Evolutionary conservation across 2,113 vertebrate genomes (phyloP).

Genomic region (Geococcyx californianus): DNA sequence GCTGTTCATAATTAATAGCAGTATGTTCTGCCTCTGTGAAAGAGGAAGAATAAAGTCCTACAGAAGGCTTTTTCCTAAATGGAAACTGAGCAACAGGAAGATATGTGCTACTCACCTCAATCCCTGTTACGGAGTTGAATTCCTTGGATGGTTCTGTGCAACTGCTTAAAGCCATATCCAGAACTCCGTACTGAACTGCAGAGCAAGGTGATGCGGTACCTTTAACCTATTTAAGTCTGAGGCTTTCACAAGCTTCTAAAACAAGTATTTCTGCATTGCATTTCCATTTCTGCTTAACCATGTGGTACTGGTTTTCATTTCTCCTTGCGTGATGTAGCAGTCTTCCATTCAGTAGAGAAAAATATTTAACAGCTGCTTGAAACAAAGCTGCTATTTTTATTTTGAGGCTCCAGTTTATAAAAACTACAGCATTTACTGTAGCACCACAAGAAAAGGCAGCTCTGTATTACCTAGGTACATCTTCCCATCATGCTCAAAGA

Average conservation of each 20-base stretch:
- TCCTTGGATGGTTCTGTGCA: not conserved
- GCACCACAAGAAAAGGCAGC: conserved; percentile 68
- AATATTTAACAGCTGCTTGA: not conserved
- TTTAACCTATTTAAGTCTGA: not conserved
- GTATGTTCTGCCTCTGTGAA: not conserved
- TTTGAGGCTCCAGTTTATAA: not conserved
- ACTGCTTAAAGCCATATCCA: not conserved
- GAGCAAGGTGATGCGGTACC: not conserved
- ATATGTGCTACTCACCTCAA: not conserved
- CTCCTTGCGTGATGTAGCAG: not conserved
- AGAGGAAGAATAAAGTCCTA: not conserved
- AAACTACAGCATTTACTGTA: not conserved
- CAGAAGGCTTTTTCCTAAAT: not conserved
- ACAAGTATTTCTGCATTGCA: not conserved
- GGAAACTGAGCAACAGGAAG: not conserved
- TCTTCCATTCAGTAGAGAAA: not conserved
- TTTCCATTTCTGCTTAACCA: not conserved
- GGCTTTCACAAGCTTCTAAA: not conserved
- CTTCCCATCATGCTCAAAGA: conserved; percentile 69
- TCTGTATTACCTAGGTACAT: conserved; percentile 70
- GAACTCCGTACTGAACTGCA: not conserved
- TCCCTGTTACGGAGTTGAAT: not conserved
- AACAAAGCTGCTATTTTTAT: not conserved
- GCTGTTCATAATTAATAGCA: not conserved
- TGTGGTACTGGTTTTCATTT: not conserved